A percentile compares a stretch with the other conserved stretches of the same genome.
Conservation (phyloP, 2,797 vertebrate species). For the Rhynchonycteris naso region DNA sequence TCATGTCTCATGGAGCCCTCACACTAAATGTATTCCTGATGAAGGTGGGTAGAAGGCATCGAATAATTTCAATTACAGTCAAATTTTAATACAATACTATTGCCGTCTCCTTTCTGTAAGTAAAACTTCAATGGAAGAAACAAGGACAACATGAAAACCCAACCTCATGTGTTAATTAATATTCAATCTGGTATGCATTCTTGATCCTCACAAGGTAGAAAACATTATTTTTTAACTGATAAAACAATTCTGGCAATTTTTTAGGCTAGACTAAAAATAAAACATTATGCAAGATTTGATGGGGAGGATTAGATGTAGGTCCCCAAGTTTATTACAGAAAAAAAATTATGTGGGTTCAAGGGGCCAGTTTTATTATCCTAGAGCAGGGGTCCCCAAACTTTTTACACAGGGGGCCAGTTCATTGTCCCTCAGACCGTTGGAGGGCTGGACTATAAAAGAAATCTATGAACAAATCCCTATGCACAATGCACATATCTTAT, state of each 20-base stretch:
- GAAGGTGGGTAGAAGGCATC: slow-evolving; percentile 27
- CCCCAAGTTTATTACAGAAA: not conserved
- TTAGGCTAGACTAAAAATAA: not conserved
- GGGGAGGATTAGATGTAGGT: not conserved
- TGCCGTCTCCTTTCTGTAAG: not conserved
- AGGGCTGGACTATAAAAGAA: too few relatives aligned
- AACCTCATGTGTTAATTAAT: not conserved
- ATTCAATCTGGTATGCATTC: not conserved
- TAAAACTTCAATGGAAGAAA: not conserved
- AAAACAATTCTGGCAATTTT: not conserved
- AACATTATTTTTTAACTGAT: not conserved
- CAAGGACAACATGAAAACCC: not conserved
- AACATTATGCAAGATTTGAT: not conserved
- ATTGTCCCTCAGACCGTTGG: too few relatives aligned
- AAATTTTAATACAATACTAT: not conserved
- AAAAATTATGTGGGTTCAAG: not conserved
- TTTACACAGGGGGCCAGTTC: too few relatives aligned
- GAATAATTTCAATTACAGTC: slow-evolving; percentile 29
- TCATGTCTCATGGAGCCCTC: slow-evolving; percentile 65
- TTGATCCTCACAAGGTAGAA: not conserved
- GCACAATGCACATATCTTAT: too few relatives aligned
- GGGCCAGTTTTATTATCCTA: not conserved
- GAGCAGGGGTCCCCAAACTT: too few relatives aligned
- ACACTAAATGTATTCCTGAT: slow-evolving; percentile 29
- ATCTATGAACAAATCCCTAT: too few relatives aligned